Conservation (phyloP, 2,888 invertebrate genomes). For the Celastrina argiolus region DNA sequence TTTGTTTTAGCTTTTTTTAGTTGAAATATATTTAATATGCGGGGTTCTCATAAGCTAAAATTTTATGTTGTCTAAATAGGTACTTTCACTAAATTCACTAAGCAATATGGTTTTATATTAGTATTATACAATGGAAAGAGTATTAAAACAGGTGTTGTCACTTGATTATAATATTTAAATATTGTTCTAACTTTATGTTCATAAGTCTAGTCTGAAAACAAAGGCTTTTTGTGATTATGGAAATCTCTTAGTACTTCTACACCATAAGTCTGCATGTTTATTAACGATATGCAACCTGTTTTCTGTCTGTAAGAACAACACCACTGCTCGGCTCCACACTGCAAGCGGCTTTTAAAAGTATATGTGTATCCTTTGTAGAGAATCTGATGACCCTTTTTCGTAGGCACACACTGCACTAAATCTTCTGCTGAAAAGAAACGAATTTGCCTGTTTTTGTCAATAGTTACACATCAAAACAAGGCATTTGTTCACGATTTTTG, state of each 20-base stretch:
- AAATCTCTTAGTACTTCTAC: conserved; percentile 68
- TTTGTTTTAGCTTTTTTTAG: too few relatives aligned
- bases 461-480: conserved; percentile 1
- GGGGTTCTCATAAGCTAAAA: too few relatives aligned
- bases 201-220: conserved; percentile 51
- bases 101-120: too few relatives aligned
- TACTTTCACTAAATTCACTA: too few relatives aligned
- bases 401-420: conserved; percentile 67
- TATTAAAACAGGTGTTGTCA: too few relatives aligned
- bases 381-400: conserved; percentile 67
- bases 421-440: conserved; percentile 58
- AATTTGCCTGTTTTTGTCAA: conserved; percentile 10
- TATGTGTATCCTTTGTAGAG: conserved; percentile 70
- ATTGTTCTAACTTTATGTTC: too few relatives aligned
- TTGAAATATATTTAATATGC: too few relatives aligned
- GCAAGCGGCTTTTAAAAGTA: conserved; percentile 64
- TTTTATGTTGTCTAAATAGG: too few relatives aligned
- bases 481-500: neutral
- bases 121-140: too few relatives aligned
- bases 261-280: conserved; percentile 67
- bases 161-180: too few relatives aligned
- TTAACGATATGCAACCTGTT: conserved; percentile 70
- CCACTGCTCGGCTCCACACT: conserved; percentile 71
- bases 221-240: conserved; percentile 69
- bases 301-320: conserved; percentile 66